Percentiles rank a stretch among this genome's conserved stretches.
These are phyloP conservation scores for Stictonetta naevosa DNA, from an alignment of 2,113 vertebrate genomes.

Conservation along the genomic window DNA sequence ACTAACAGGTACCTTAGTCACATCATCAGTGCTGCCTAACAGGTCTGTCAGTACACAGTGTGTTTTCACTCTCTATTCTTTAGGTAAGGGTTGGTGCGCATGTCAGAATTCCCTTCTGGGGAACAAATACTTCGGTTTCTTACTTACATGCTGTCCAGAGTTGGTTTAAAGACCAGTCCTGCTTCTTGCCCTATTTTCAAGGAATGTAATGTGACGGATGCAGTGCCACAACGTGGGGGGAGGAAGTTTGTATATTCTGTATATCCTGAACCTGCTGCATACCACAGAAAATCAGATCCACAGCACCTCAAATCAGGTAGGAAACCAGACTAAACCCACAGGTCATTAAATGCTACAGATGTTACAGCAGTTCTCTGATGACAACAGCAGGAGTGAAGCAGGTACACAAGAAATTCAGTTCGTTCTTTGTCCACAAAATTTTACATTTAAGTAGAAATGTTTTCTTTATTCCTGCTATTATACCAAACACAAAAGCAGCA, in stretches of 20 bases:
- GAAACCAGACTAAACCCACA: not conserved
- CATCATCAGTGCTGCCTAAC: not conserved
- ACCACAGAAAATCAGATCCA: not conserved
- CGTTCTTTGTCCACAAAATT: not conserved
- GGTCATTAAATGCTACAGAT: not conserved
- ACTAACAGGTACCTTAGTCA: not conserved
- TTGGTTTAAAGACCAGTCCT: not conserved
- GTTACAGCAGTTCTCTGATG: not conserved
- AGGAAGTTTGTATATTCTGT: not conserved
- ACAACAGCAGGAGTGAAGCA: not conserved
- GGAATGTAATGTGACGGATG: not conserved
- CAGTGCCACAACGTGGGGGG: not conserved
- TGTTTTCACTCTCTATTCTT: not conserved
- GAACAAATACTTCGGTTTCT: not conserved
- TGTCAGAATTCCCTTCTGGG: not conserved
- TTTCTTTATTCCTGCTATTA: not conserved
- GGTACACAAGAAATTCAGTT: not conserved
- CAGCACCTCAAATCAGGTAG: not conserved
- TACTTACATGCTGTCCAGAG: not conserved
- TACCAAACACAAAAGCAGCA: not conserved
- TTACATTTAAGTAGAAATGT: not conserved
- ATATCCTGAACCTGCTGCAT: not conserved
- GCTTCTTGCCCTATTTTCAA: not conserved
- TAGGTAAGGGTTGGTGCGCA: not conserved
- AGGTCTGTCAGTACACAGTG: fast-evolving